phyloP scores from a whole-genome alignment of 2,888 invertebrate genomes.

The Hypselothyrea guttata region DNA sequence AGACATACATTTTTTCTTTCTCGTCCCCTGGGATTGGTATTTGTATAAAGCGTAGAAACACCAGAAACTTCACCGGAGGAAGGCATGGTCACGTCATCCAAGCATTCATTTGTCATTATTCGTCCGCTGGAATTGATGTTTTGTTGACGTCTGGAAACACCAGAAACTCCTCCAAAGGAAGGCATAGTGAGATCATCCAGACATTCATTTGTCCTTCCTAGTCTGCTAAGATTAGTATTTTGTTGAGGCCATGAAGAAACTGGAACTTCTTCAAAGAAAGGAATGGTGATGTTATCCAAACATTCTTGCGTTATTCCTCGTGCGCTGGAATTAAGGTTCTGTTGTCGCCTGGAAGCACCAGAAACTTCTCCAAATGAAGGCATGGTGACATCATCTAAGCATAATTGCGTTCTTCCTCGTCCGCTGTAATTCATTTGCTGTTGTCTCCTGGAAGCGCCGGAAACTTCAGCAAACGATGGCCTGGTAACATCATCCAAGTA shows the following conservation, averaged over 20 bases:
- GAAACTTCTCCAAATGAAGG: slow-evolving; percentile 29
- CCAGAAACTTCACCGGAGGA: slow-evolving; percentile 9
- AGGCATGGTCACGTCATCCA: slow-evolving; percentile 31
- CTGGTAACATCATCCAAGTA: background rate
- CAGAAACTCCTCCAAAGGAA: slow-evolving; percentile 14
- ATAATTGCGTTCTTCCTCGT: background rate
- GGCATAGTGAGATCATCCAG: slow-evolving; percentile 30
- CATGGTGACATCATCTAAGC: slow-evolving; percentile 27
- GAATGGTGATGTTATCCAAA: slow-evolving; percentile 25
- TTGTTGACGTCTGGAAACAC: slow-evolving; percentile 8
- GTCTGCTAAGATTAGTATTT: no score
- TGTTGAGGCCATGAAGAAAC: background rate
- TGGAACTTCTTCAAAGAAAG: slow-evolving; percentile 1
- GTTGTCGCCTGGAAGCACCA: slow-evolving; percentile 8
- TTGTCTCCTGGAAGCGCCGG: no score
- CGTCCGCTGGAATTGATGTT: background rate
- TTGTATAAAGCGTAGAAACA: background rate
- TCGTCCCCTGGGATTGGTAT: background rate
- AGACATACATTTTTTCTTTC: slow-evolving; percentile 1
- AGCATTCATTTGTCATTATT: slow-evolving; percentile 18
- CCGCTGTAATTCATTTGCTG: no score
- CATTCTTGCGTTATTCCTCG: slow-evolving; percentile 1
- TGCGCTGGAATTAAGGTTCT: slow-evolving; percentile 12
- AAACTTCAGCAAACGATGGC: slow-evolving; percentile 1
- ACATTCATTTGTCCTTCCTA: background rate